Percentiles rank a stretch among this genome's conserved stretches.
Conservation (phyloP, 2,888 invertebrate species). For the Drosophila tanythrix region DNA sequence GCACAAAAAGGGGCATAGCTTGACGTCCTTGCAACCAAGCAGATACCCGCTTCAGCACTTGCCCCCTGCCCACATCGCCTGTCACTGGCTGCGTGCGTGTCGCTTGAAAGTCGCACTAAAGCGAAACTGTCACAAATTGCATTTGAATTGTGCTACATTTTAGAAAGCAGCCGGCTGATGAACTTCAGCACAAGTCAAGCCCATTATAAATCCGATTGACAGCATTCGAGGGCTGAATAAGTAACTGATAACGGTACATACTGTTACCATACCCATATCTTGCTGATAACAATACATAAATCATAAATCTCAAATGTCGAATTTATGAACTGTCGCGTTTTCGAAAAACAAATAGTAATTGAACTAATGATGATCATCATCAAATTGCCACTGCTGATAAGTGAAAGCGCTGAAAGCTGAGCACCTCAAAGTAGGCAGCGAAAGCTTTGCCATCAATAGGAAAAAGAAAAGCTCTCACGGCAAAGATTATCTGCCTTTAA, state of each 20-base stretch:
- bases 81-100: slow-evolving; percentile 41
- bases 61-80: background rate
- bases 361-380: background rate
- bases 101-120: slow-evolving; percentile 63
- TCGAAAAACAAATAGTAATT: slow-evolving; percentile 31
- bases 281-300: slow-evolving; percentile 3
- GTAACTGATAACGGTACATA: background rate
- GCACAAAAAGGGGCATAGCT: slow-evolving; percentile 16
- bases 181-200: background rate
- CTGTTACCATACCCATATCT: background rate
- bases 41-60: too few relatives aligned
- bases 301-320: slow-evolving; percentile 8
- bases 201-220: slow-evolving; percentile 24
- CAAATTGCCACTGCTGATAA: slow-evolving; percentile 13
- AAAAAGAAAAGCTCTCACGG: slow-evolving; percentile 1
- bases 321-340: slow-evolving; percentile 6
- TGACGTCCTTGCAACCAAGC: slow-evolving; percentile 15
- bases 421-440: slow-evolving; percentile 45
- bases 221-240: background rate
- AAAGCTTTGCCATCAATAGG: slow-evolving; percentile 1
- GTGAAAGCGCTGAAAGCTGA: slow-evolving; percentile 12
- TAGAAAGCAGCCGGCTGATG: slow-evolving; percentile 1
- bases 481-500: slow-evolving; percentile 41
- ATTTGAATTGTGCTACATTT: slow-evolving; percentile 65
- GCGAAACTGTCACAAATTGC: slow-evolving; percentile 69